Evolutionary conservation across 2,797 vertebrate species (phyloP), one percentile per base, ranked within the genome.

Genomic region (Gadopsis bispinosus): DNA sequence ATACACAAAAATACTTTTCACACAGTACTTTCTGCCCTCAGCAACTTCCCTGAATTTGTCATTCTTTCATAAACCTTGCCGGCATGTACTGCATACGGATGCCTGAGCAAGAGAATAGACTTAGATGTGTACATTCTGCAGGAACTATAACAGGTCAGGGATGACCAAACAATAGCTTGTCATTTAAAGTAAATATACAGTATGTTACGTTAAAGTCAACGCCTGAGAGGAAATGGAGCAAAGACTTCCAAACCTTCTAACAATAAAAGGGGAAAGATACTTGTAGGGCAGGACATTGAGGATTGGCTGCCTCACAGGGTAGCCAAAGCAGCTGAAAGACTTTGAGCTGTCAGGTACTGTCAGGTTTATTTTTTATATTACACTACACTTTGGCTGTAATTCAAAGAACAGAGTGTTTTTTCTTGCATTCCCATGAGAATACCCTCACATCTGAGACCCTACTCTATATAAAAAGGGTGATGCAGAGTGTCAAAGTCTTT

Each of bases 291-390:
- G 54, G 31, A 72, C 14, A 75, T 17, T 26, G 14, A 77, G 59
- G 43, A 61, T 55, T 47, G 50, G 7, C 50, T 72, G 50, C 73
- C 53, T 72, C 29, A 47, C 37, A 47, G 9, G 13, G 26, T 66
- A 78, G n/a, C 45, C 2, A 31, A 19, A 11, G 10, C 45, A 73
- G 45, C 31, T 14, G n/a, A 65, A 37, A 69, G 62, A 69, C 69
- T 62, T 65, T 81, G 43, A 66, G 61, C 53, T 68, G 20, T 63
- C 61, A 14, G 41, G 11, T 1, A 35, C 35, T 43, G 47, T 22
- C 9, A 31, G 6, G 22, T 41, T 59, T 54, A 69, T 70, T 13
- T 47, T 81, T 78, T 66, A 69, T 9, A 12, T 78, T 67, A 37
- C 29, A n/a, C 37, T 59, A 20, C 50, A 41, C 31, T 71, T 70